phyloP scores from a whole-genome alignment of 1,140 invertebrate genomes.

The Lordiphosa stackelbergi region DNA sequence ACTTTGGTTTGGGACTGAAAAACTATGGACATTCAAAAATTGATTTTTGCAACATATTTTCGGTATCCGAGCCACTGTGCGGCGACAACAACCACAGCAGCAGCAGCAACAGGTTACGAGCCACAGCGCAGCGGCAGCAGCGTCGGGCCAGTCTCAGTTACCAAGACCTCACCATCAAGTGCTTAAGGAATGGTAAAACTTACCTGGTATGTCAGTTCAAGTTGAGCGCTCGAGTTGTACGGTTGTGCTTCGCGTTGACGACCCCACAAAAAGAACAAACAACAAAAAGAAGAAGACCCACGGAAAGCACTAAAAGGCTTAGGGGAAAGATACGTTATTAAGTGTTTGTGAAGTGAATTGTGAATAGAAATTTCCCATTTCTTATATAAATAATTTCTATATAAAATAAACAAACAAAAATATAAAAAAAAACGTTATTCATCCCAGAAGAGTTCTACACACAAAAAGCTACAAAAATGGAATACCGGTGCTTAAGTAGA shows the following conservation, averaged over 20 bases:
- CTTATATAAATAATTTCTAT: too few relatives aligned
- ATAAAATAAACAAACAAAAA: constrained; percentile 10
- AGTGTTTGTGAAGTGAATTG: too few relatives aligned
- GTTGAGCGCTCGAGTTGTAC: constrained; percentile 74
- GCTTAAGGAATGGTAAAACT: constrained; percentile 76
- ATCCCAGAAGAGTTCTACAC: constrained; percentile 27
- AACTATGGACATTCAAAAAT: too few relatives aligned
- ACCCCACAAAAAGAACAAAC: constrained; percentile 13
- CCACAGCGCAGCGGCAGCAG: constrained; percentile 30
- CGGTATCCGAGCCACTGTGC: constrained; percentile 6
- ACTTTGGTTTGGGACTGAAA: too few relatives aligned
- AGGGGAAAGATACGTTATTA: too few relatives aligned
- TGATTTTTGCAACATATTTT: too few relatives aligned
- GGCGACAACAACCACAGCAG: constrained; percentile 14
- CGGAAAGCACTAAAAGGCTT: constrained; percentile 6
- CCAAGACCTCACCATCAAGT: constrained; percentile 44
- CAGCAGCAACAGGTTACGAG: constrained; percentile 44
- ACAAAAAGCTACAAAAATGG: constrained; percentile 65
- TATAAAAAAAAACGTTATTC: constrained; percentile 29
- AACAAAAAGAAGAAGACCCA: constrained; percentile 12
- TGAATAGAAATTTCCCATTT: too few relatives aligned
- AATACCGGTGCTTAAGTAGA: constrained; percentile 77
- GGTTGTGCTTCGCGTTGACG: constrained; percentile 41
- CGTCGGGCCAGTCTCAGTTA: constrained; percentile 12
- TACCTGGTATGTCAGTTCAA: constrained; percentile 71